Conservation (phyloP, 1,140 invertebrate genomes). For the Caenorhabditis elegans region DNA sequence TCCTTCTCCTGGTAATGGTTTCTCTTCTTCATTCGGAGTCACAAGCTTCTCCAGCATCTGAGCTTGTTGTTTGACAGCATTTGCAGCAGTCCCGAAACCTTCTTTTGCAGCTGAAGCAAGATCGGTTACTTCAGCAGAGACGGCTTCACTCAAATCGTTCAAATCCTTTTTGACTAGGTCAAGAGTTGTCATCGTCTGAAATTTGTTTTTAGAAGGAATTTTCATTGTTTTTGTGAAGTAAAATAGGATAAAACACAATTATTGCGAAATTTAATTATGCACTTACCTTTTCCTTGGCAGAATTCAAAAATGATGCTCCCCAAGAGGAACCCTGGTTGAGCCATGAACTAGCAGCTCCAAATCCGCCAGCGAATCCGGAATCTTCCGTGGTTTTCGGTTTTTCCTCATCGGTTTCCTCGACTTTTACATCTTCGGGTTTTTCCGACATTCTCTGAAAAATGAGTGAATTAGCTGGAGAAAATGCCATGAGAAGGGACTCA, state of each 20-base stretch:
- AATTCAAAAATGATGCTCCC: slow-evolving; percentile 31
- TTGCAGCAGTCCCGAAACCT: slow-evolving; percentile 10
- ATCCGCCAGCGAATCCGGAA: not conserved
- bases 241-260: not conserved
- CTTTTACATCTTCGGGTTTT: not conserved
- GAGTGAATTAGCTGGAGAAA: not conserved
- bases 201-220: not conserved
- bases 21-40: slow-evolving; percentile 7
- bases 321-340: not conserved
- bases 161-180: slow-evolving; percentile 39
- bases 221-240: not conserved
- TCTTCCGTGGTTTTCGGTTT: not conserved
- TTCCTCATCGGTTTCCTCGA: not conserved
- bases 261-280: not conserved
- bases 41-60: not conserved
- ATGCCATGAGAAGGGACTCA: not conserved
- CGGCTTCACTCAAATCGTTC: slow-evolving; percentile 30
- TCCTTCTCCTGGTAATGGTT: not conserved
- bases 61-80: slow-evolving; percentile 19
- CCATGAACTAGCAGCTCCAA: slow-evolving; percentile 10
- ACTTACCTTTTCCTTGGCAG: slow-evolving; percentile 31
- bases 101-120: slow-evolving; percentile 37
- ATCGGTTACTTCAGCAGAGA: slow-evolving; percentile 32
- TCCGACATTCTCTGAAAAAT: not conserved
- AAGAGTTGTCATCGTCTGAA: slow-evolving; percentile 37